Percentiles rank a stretch among this genome's conserved stretches.
phyloP scores from a whole-genome alignment of 2,888 invertebrate species.

The Chaitophorus viminalis region DNA sequence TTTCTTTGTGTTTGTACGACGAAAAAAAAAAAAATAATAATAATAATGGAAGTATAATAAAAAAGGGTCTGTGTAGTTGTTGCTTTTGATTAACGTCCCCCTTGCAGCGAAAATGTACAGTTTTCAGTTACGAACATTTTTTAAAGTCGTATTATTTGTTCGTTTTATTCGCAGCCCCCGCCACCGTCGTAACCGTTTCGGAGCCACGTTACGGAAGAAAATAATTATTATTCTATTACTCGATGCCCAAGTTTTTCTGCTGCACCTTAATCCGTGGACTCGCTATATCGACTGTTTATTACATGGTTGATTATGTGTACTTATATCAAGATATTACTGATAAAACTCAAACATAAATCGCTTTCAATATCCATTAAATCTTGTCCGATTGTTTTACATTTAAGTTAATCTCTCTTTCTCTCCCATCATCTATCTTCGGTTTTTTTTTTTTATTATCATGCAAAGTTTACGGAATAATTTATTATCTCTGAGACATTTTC shows the following conservation, averaged over 20 bases:
- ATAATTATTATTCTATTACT: background rate
- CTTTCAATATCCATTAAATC: background rate
- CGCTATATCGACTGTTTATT: background rate
- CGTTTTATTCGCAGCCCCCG: background rate
- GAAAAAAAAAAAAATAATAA: background rate
- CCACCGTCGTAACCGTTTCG: background rate
- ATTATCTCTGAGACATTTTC: background rate
- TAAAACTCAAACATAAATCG: background rate
- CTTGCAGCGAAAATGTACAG: background rate
- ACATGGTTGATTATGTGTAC: background rate
- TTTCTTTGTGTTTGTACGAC: conserved; percentile 23
- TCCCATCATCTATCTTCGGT: background rate
- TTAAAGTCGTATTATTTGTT: background rate
- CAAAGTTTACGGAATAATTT: background rate
- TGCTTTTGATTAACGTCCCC: conserved; percentile 17
- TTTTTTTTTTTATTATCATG: too few relatives aligned
- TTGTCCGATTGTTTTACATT: background rate
- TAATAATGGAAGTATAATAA: too few relatives aligned
- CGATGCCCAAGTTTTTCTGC: background rate
- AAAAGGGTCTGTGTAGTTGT: background rate
- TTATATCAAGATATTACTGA: background rate
- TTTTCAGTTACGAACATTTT: conserved; percentile 12
- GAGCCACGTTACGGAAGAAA: background rate
- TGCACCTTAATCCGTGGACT: background rate
- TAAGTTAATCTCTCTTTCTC: background rate